Conservation (phyloP, 1,140 invertebrate genomes). For the Palaemon carinicauda region DNA sequence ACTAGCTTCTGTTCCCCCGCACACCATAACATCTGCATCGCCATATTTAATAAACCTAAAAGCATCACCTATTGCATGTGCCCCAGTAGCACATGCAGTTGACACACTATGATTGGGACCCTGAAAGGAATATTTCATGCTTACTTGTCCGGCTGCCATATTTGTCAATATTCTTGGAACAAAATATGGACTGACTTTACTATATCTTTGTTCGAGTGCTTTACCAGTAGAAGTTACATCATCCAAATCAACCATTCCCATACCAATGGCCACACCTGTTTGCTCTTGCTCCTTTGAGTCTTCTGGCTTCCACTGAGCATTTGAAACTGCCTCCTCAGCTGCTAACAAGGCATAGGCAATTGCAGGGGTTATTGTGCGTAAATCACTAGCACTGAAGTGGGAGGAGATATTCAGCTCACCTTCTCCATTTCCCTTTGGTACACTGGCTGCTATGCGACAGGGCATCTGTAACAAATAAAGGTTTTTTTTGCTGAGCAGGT, state of each 20-base stretch:
- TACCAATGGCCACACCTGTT: constrained; percentile 91
- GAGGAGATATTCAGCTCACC: constrained; percentile 73
- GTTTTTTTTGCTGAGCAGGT: too few relatives aligned
- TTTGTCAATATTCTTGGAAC: constrained; percentile 93
- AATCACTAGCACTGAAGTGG: constrained; percentile 77
- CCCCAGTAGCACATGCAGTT: constrained; percentile 96
- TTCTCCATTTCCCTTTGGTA: constrained; percentile 70
- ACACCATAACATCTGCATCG: constrained; percentile 93
- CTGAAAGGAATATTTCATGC: constrained; percentile 64
- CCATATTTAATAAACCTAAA: constrained; percentile 83
- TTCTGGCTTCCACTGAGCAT: constrained; percentile 70
- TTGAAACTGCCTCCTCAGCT: constrained; percentile 80
- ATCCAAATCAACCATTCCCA: constrained; percentile 94
- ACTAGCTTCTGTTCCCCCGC: constrained; percentile 91
- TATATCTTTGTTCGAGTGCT: constrained; percentile 77
- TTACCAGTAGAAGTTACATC: constrained; percentile 85
- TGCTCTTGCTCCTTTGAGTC: constrained; percentile 68
- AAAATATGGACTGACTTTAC: constrained; percentile 94
- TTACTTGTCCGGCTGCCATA: constrained; percentile 91
- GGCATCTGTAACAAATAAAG: constrained; percentile 73
- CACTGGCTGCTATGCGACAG: constrained; percentile 79
- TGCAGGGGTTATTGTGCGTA: constrained; percentile 83
- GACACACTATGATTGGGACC: constrained; percentile 97
- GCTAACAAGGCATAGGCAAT: constrained; percentile 84
- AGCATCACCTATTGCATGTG: constrained; percentile 88